phyloP scores from a whole-genome alignment of 1,140 invertebrate genomes.

The Plodia interpunctella region DNA sequence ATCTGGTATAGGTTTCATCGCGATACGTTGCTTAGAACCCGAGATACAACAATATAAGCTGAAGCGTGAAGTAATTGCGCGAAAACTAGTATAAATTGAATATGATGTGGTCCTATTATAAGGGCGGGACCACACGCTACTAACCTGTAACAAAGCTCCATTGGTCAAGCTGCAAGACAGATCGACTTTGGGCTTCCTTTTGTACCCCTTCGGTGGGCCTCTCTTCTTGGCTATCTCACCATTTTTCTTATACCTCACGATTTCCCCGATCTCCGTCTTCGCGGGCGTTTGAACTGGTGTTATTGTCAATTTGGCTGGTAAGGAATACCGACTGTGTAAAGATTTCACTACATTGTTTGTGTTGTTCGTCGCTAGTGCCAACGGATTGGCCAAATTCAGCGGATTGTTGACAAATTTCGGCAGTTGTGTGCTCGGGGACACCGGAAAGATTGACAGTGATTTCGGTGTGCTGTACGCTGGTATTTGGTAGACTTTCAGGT shows the following conservation, averaged over 20 bases:
- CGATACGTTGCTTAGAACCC: too few species aligned
- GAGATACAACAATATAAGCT: too few species aligned
- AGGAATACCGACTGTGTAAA: constrained; percentile 52
- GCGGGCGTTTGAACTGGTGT: constrained; percentile 44
- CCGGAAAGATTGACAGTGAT: constrained; percentile 48
- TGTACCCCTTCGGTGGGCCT: constrained; percentile 64
- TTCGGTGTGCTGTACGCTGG: constrained; percentile 54
- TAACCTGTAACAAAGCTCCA: constrained; percentile 49
- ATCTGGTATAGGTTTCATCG: constrained; percentile 17
- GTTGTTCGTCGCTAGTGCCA: constrained; percentile 43
- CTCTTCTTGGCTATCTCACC: constrained; percentile 65
- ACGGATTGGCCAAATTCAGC: constrained; percentile 59
- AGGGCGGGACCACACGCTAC: too few species aligned
- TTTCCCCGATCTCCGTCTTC: constrained; percentile 38
- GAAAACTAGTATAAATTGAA: too few species aligned
- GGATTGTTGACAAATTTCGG: constrained; percentile 70
- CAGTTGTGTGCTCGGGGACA: constrained; percentile 31
- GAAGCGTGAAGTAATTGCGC: too few species aligned
- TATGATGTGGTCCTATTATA: too few species aligned
- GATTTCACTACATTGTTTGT: constrained; percentile 32
- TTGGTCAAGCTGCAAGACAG: constrained; percentile 53
- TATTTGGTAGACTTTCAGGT: constrained; percentile 65
- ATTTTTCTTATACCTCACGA: constrained; percentile 66
- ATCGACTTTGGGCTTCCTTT: constrained; percentile 56
- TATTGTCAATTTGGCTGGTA: constrained; percentile 59